These are phyloP conservation scores for Coenonympha glycerion DNA, from an alignment of 2,888 invertebrate species.

Conservation along the genomic window DNA sequence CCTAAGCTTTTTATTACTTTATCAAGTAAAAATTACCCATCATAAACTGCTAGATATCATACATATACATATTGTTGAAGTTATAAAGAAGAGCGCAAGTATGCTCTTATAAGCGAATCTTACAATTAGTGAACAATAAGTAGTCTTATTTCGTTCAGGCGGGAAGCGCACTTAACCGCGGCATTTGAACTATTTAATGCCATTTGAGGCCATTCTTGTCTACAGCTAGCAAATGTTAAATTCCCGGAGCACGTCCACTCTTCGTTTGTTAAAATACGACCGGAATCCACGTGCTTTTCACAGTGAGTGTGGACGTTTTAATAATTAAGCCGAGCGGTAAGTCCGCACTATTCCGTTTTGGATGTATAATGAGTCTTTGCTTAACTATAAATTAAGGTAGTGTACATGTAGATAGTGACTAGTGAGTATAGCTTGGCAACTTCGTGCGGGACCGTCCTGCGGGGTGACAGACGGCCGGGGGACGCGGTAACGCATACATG, in stretches of 20 bases:
- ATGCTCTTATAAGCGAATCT: too few relatives aligned
- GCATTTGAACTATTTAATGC: not conserved
- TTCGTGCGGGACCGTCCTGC: too few relatives aligned
- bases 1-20: too few relatives aligned
- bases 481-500: too few relatives aligned
- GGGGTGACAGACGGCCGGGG: too few relatives aligned
- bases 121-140: not conserved
- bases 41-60: too few relatives aligned
- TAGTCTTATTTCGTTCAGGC: not conserved
- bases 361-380: not conserved
- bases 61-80: too few relatives aligned
- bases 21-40: too few relatives aligned
- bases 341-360: not conserved
- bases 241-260: not conserved
- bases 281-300: slow-evolving; percentile 1
- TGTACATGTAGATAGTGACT: not conserved
- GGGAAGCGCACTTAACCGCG: not conserved
- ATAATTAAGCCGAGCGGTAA: not conserved
- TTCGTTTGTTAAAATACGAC: slow-evolving; percentile 3
- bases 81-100: too few relatives aligned
- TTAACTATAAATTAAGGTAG: not conserved
- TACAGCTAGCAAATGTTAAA: not conserved
- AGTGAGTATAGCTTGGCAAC: too few relatives aligned
- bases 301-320: not conserved
- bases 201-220: not conserved